These are phyloP conservation scores for Sericinus montela DNA, from an alignment of 2,888 invertebrate species.

Conservation along the genomic window DNA sequence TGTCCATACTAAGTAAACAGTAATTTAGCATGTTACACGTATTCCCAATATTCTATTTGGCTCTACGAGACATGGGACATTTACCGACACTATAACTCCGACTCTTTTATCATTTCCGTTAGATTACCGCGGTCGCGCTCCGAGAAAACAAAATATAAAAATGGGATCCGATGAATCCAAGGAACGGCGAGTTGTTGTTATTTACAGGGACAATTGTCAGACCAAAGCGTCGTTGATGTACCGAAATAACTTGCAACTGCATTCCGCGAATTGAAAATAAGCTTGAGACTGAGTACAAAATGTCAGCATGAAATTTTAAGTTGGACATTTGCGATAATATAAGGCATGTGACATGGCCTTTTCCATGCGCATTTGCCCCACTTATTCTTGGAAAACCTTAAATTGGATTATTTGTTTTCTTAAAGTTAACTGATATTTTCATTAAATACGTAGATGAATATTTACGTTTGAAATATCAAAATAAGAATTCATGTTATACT, in stretches of 20 bases:
- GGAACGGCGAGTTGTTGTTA: neutral
- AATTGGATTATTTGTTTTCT: neutral
- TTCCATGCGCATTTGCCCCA: neutral
- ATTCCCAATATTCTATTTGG: conserved; percentile 6
- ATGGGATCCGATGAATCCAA: conserved; percentile 21
- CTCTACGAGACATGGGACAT: conserved; percentile 25
- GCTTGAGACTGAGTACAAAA: conserved; percentile 10
- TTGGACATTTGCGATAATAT: conserved; percentile 14
- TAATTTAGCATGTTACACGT: neutral
- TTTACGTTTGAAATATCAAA: too few species aligned
- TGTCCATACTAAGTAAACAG: neutral
- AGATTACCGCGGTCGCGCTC: conserved; percentile 41
- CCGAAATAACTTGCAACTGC: conserved; percentile 41
- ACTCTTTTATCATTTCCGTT: conserved; percentile 46
- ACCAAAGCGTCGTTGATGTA: conserved; percentile 31
- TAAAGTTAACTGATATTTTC: neutral
- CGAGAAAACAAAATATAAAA: conserved; percentile 36
- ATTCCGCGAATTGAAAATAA: conserved; percentile 20
- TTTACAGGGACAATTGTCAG: conserved; percentile 33
- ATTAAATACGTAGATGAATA: too few species aligned
- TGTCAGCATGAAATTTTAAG: conserved; percentile 13
- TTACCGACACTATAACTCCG: conserved; percentile 24
- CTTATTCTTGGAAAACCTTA: conserved; percentile 25
- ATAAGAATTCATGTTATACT: too few species aligned
- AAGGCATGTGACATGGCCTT: neutral